A percentile compares a stretch with the other conserved stretches of the same genome.
Evolutionary conservation across 2,113 vertebrate genomes (phyloP).

Genomic region (Laterallus jamaicensis): DNA sequence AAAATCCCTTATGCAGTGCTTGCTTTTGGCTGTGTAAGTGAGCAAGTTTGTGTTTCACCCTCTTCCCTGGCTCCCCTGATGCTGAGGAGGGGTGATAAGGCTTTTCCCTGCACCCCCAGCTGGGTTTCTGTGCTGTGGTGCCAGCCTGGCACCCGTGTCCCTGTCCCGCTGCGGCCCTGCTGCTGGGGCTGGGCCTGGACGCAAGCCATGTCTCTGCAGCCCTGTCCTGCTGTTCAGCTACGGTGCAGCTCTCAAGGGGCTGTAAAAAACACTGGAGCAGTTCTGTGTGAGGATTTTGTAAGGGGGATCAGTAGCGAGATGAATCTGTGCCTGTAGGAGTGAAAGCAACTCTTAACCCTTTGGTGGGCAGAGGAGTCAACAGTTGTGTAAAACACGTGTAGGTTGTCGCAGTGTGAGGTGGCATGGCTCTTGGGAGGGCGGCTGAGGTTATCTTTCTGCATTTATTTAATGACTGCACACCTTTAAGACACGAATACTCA

Average conservation of each 20-base stretch:
- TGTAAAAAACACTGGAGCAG: neutral
- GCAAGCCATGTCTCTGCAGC: neutral
- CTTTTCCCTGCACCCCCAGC: neutral
- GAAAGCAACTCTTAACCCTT: neutral
- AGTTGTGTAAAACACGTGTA: neutral
- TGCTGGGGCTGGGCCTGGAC: rapidly evolving
- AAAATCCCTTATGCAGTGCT: neutral
- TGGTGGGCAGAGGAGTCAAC: neutral
- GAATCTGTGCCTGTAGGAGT: neutral
- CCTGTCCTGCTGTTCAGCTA: neutral
- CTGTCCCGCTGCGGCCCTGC: neutral
- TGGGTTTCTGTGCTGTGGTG: neutral
- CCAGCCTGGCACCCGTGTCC: neutral
- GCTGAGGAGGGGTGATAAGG: neutral
- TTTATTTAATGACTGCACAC: neutral
- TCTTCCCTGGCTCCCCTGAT: neutral
- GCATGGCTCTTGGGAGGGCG: neutral
- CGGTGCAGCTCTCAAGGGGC: neutral
- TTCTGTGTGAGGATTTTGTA: neutral
- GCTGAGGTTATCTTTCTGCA: neutral
- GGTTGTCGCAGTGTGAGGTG: neutral
- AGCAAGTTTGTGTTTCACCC: neutral
- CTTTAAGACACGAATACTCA: constrained; percentile 26
- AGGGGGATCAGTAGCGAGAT: neutral
- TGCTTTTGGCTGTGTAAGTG: neutral